phyloP scores from a whole-genome alignment of 2,888 invertebrate genomes.

The Phyto melanocephala region DNA sequence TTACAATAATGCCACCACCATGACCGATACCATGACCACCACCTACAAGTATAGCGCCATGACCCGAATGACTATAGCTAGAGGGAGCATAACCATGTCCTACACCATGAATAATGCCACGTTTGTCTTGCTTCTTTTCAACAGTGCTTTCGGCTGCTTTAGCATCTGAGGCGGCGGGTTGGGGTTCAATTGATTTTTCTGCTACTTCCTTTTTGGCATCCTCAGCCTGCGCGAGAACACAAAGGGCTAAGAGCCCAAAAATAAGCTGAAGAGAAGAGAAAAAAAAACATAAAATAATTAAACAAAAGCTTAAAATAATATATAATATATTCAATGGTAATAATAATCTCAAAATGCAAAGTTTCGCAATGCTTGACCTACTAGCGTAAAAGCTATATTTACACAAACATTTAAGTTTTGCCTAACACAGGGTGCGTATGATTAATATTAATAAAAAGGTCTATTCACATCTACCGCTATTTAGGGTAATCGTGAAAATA shows the following conservation, averaged over 20 bases:
- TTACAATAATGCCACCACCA: slow-evolving; percentile 67
- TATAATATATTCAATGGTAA: no score
- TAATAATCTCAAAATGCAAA: no score
- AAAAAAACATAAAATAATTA: background rate
- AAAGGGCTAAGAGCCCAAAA: slow-evolving; percentile 81
- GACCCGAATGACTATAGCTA: slow-evolving; percentile 68
- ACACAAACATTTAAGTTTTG: no score
- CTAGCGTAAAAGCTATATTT: no score
- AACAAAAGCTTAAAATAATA: background rate
- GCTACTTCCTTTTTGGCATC: slow-evolving; percentile 81
- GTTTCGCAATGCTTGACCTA: no score
- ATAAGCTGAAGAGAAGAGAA: slow-evolving; percentile 70
- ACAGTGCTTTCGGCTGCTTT: slow-evolving; percentile 81
- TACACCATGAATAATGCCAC: slow-evolving; percentile 82
- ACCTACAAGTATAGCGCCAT: slow-evolving; percentile 71
- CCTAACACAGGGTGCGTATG: no score
- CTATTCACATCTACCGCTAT: no score
- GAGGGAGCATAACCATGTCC: slow-evolving; percentile 80
- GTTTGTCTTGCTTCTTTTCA: slow-evolving; percentile 88
- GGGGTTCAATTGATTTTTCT: slow-evolving; percentile 69
- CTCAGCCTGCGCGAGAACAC: slow-evolving; percentile 82
- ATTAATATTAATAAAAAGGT: no score
- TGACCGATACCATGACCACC: slow-evolving; percentile 68
- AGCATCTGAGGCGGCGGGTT: slow-evolving; percentile 80
- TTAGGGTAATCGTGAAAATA: no score